phyloP scores from a whole-genome alignment of 2,888 invertebrate species.

The Pseudolycoriella hygida region DNA sequence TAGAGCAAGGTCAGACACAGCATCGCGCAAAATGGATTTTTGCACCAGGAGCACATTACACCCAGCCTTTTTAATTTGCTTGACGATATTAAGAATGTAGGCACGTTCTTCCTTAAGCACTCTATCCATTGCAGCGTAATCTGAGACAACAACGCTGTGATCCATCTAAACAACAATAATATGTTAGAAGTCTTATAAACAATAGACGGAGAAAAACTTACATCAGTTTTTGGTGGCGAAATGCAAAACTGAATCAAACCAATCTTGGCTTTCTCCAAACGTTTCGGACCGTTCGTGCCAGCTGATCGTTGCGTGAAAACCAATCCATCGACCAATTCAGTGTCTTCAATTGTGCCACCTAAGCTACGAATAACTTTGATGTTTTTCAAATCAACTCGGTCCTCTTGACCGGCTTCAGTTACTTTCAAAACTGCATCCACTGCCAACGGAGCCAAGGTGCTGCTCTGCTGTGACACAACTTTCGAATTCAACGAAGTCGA shows the following conservation, averaged over 20 bases:
- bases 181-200: too few relatives aligned
- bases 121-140: constrained; percentile 99
- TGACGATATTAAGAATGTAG: constrained; percentile 95
- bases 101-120: constrained; percentile 93
- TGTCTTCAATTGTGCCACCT: constrained; percentile 95
- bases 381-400: constrained; percentile 78
- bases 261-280: constrained; percentile 94
- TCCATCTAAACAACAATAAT: constrained; percentile 69
- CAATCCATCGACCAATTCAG: constrained; percentile 87
- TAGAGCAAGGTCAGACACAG: constrained; percentile 88
- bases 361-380: constrained; percentile 94
- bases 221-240: constrained; percentile 98
- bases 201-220: constrained; percentile 31
- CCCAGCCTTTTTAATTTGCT: constrained; percentile 95
- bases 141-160: constrained; percentile 87
- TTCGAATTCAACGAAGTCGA: constrained; percentile 96
- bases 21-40: constrained; percentile 69
- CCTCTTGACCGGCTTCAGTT: constrained; percentile 40
- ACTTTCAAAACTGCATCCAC: constrained; percentile 84
- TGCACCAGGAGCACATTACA: constrained; percentile 93
- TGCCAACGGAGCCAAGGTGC: constrained; percentile 86
- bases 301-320: constrained; percentile 81
- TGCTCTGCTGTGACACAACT: constrained; percentile 96
- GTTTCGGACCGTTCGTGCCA: constrained; percentile 80
- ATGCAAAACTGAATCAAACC: constrained; percentile 99